Evolutionary conservation across 2,888 invertebrate species (phyloP).

Genomic region (Agonopterix arenella): DNA sequence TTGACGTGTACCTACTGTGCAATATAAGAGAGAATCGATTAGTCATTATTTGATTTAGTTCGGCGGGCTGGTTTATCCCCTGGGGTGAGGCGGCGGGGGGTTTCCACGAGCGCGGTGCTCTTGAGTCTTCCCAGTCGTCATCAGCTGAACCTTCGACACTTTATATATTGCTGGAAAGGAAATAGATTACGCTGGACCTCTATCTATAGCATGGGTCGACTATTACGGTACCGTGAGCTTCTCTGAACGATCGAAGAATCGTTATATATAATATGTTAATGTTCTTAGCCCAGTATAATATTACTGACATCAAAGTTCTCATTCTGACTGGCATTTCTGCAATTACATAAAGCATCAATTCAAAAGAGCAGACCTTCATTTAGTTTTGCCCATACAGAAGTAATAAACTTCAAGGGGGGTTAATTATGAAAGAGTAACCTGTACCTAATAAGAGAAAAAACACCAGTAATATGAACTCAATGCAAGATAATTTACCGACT

Average conservation of each 20-base stretch:
- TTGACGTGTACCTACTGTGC: slow-evolving; percentile 77
- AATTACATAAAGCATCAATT: slow-evolving; percentile 31
- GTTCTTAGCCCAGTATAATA: too few relatives aligned
- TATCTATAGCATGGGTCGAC: slow-evolving; percentile 2
- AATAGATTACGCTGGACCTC: slow-evolving; percentile 41
- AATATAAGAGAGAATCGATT: slow-evolving; percentile 74
- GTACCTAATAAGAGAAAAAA: slow-evolving; percentile 56
- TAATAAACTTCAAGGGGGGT: slow-evolving; percentile 72
- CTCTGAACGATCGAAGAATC: too few relatives aligned
- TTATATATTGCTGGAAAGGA: slow-evolving; percentile 52
- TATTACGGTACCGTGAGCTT: too few relatives aligned
- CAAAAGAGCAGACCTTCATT: slow-evolving; percentile 53
- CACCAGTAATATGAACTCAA: slow-evolving; percentile 65
- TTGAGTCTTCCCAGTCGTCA: slow-evolving; percentile 54
- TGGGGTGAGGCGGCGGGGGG: slow-evolving; percentile 63
- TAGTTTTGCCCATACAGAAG: slow-evolving; percentile 64
- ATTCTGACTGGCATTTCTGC: slow-evolving; percentile 30
- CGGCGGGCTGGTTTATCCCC: slow-evolving; percentile 61
- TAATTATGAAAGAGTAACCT: slow-evolving; percentile 74
- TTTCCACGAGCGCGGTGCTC: slow-evolving; percentile 55
- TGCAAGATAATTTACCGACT: slow-evolving; percentile 74
- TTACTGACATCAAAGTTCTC: too few relatives aligned
- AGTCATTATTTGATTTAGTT: slow-evolving; percentile 78
- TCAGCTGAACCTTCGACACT: slow-evolving; percentile 69
- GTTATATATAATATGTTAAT: too few relatives aligned